phyloP scores from a whole-genome alignment of 2,888 invertebrate genomes.

The Apeira syringaria region DNA sequence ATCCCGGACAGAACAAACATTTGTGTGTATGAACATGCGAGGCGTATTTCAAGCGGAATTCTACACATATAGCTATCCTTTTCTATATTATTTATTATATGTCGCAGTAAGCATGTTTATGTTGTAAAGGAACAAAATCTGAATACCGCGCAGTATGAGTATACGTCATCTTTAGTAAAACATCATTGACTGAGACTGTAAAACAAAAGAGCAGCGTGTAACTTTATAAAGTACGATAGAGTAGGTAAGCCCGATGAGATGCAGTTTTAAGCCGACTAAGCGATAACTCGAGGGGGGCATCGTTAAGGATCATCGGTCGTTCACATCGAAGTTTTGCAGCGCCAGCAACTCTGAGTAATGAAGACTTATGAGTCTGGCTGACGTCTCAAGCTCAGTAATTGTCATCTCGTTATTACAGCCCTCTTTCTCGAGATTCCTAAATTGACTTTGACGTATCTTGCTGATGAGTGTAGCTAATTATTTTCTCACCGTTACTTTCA shows the following conservation, averaged over 20 bases:
- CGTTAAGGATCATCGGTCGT: constrained; percentile 34
- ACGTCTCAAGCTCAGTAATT: constrained; percentile 51
- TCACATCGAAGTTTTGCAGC: constrained; percentile 58
- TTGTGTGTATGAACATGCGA: too few species aligned
- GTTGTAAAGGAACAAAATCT: too few species aligned
- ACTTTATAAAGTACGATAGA: constrained; percentile 7
- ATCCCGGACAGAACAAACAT: too few species aligned
- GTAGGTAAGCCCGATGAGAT: constrained; percentile 12
- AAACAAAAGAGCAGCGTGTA: constrained; percentile 12
- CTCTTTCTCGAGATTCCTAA: constrained; percentile 27
- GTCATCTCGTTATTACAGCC: constrained; percentile 57
- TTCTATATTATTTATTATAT: too few species aligned
- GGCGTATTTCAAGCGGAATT: too few species aligned
- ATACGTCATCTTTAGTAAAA: too few species aligned
- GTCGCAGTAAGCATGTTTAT: too few species aligned
- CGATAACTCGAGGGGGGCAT: constrained; percentile 29
- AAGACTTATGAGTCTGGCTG: constrained; percentile 77
- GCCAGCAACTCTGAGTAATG: constrained; percentile 64
- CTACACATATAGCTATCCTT: too few species aligned
- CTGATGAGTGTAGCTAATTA: constrained; percentile 30
- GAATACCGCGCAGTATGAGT: too few species aligned
- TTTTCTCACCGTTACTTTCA: not conserved
- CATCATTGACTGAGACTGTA: not conserved
- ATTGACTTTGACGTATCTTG: constrained; percentile 34
- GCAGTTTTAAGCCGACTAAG: constrained; percentile 30